A percentile compares a stretch with the other conserved stretches of the same genome.
Evolutionary conservation across 2,797 vertebrate genomes (phyloP).

Genomic region (Hybognathus amarus): DNA sequence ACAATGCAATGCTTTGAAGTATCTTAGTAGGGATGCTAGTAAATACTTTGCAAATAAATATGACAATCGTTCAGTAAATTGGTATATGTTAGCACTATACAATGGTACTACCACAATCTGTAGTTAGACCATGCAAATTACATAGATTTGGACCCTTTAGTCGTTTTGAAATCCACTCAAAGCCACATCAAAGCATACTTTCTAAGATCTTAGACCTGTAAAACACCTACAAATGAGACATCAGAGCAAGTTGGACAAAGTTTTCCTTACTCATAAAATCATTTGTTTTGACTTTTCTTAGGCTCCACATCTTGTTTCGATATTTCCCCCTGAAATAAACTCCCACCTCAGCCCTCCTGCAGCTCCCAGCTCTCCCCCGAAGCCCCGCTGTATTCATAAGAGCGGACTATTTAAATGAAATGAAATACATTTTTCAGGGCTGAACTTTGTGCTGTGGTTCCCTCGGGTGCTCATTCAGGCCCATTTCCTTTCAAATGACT

Average conservation of each 20-base stretch:
- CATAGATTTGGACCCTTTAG: neutral
- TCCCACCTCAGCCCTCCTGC: slow-evolving; percentile 47
- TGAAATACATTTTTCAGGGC: slow-evolving; percentile 75
- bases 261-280: slow-evolving; percentile 9
- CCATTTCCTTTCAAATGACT: slow-evolving; percentile 80
- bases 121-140: neutral
- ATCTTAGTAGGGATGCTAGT: neutral
- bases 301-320: slow-evolving; percentile 57
- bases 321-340: slow-evolving; percentile 65
- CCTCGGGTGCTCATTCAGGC: slow-evolving; percentile 75
- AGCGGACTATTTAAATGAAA: slow-evolving; percentile 63
- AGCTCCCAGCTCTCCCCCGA: slow-evolving; percentile 31
- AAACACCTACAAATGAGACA: slow-evolving; percentile 16
- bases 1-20: neutral
- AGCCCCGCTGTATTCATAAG: slow-evolving; percentile 64
- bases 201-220: neutral
- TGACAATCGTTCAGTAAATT: neutral
- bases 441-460: slow-evolving; percentile 75
- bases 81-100: neutral
- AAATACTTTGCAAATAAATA: neutral
- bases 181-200: slow-evolving; percentile 11
- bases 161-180: neutral
- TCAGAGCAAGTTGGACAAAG: slow-evolving; percentile 20
- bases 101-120: neutral
- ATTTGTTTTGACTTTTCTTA: slow-evolving; percentile 32